These are phyloP conservation scores for Gadopsis marmoratus DNA, from an alignment of 2,797 vertebrate genomes.

Conservation along the genomic window DNA sequence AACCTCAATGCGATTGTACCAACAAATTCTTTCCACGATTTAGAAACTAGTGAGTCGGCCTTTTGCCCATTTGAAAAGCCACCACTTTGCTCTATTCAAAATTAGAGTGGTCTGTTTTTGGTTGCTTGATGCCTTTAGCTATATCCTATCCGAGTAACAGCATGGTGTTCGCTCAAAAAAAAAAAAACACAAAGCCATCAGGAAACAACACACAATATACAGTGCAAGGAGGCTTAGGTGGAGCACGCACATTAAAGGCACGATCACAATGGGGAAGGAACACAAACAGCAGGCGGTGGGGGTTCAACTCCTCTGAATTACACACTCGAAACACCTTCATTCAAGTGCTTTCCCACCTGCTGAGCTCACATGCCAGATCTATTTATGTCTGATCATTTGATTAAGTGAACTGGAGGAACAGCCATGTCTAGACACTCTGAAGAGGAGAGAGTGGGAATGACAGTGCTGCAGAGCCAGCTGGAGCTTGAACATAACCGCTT, in stretches of 20 bases:
- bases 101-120: slow-evolving; percentile 67
- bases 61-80: slow-evolving; percentile 46
- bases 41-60: slow-evolving; percentile 41
- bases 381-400: slow-evolving; percentile 30
- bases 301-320: slow-evolving; percentile 38
- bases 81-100: slow-evolving; percentile 51
- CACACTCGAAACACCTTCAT: slow-evolving; percentile 34
- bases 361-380: slow-evolving; percentile 32
- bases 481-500: slow-evolving; percentile 43
- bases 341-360: slow-evolving; percentile 62
- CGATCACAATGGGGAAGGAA: slow-evolving; percentile 56
- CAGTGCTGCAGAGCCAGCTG: slow-evolving; percentile 12
- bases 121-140: slow-evolving; percentile 43
- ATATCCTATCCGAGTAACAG: slow-evolving; percentile 31
- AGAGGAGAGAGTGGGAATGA: not conserved
- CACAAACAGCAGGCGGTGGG: slow-evolving; percentile 54
- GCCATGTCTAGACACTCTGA: slow-evolving; percentile 28
- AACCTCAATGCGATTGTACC: slow-evolving; percentile 46
- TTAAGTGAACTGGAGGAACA: slow-evolving; percentile 18
- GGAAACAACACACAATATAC: slow-evolving; percentile 59
- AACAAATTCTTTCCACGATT: slow-evolving; percentile 44
- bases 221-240: slow-evolving; percentile 45
- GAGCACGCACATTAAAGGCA: slow-evolving; percentile 51
- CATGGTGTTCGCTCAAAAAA: slow-evolving; percentile 8
- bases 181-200: slow-evolving; percentile 33